Base-by-base conservation (phyloP, 2,888 invertebrate genomes). In the Drosophila falleni region DNA sequence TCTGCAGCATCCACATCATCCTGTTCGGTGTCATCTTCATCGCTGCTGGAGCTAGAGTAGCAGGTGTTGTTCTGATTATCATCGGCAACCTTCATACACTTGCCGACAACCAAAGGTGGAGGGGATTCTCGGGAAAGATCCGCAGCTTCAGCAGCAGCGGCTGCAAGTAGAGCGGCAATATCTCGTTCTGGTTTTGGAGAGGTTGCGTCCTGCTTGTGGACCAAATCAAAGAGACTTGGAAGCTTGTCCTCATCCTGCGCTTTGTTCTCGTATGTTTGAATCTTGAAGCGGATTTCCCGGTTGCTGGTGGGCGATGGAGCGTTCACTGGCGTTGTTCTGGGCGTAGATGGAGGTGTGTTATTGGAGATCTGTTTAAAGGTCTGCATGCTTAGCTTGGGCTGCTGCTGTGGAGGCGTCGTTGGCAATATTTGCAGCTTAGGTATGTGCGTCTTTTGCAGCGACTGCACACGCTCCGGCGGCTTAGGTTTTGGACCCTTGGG, bases 161-260 rank as follows among this genome's bases (percentile, higher is more conserved):
- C 85, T 3, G 87, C 82, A 39, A 86, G 35, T 0, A 89, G 35
- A 2, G 87, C 75, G 0, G 70, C 50, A 0, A 83, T 80, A 26
- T 76, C 88, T 5, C 82, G 64, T 15, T 78, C 80, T 0, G 35
- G 26, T n/a, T 75, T 75, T 0, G 66, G 42, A 0, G 67, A 51
- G 0, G 35, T 93, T 89, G 95, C 95, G 3, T 95, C 78, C 42
- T 94, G 93, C 89, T 96, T 96, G 10, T 96, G 95, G 26, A 96
- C 95, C 90, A 96, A 95, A 92, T 96, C 95, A 64, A 96, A 96
- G 6, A 96, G 92, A 51, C 96, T 94, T 13, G 96, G 96, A 71
- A 96, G 35, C 54, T 90, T 92, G 16, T 91, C 89, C 65, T 92
- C 90, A 44, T 92, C 89, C 29, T 82, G 86, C 0, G 84, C 61